Base-by-base conservation (phyloP, 2,113 vertebrate species). In the Helogale parvula region DNA sequence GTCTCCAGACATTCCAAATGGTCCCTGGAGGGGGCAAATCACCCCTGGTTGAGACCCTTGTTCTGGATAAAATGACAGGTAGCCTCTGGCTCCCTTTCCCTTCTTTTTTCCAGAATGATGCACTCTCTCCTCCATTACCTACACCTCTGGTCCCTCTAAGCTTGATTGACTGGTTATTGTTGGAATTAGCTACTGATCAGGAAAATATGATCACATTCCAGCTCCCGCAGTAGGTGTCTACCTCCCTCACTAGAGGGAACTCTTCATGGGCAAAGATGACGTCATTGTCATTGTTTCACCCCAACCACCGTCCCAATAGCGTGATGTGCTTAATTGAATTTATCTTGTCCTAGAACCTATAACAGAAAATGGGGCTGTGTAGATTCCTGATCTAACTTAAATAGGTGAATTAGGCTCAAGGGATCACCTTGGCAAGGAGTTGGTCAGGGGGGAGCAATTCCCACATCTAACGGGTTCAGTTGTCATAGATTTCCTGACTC, bases 211-310 rank as follows among this genome's bases (percentile, higher is more conserved):
- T 4, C 33, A 5, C 0, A 1, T 21, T 7, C 3, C 38, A 13
- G 21, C 11, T 7, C 50, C 83, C 29, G 16, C 31, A 15, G 1
- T 8, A n/a, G 21, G 1, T 2, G 4, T 15, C 33, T 14, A 0
- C 10, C 31, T 41, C 23, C 60, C 68, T 65, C 47, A 29, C 27
- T n/a, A 25, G 38, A 6, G 27, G 7, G 15, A 52, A 12, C 14
- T n/a, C 71, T 63, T 54, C 74, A 7, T 6, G 11, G 52, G 4
- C 25, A 81, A 81, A 63, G 35, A 17, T 7, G 21, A 15, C 4
- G 21, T 29, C 57, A 50, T 21, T 27, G 2, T 23, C 57, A 19
- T 35, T 45, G 21, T 41, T 31, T 19, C 5, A 8, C 31, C 23
- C 38, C 74, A 47, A 17, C 45, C 21, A 54, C 65, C 52, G 31